Base-by-base conservation (phyloP, 2,888 invertebrate species). In the Patella caerulea region DNA sequence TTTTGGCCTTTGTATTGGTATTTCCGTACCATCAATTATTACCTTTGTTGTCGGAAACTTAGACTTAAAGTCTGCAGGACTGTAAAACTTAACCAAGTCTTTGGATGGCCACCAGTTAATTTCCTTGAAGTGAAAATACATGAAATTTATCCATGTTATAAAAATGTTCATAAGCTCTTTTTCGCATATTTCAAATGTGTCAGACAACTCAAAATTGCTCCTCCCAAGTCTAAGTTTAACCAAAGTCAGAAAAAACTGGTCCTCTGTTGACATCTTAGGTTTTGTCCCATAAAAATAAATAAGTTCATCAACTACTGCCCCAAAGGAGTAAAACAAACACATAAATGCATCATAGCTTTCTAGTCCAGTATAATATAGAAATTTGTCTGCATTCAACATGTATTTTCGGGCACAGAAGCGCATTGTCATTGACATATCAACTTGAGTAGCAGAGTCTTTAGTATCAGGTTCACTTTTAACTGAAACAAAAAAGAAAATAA, bases 131-230 rank as follows among this genome's bases (percentile, higher is more conserved):
- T n/a, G n/a, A n/a, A n/a, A n/a, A n/a, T n/a, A n/a, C n/a, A n/a
- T n/a, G n/a, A n/a, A n/a, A n/a, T n/a, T n/a, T n/a, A n/a, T 74
- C 83, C 81, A 83, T 29, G 84, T 83, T n/a, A 74, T 69, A 76
- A 79, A 79, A 45, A 84, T 81, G 56, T 82, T 84, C 45, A 56
- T 59, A 14, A 85, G 79, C 70, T 65, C 74, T 34, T 69, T 24
- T 69, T 82, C 82, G 56, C 79, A 78, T 12, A 83, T 73, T 11
- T 56, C 45, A 80, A 85, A 84, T n/a, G 81, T 69, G 4, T 69
- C 53, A n/a, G 79, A 76, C 19, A 82, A 56, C 55, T 82, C 83
- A 80, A 78, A 81, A 73, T 80, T 81, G 2, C 79, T 78, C 12
- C 65, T 73, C 34, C 81, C 73, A n/a, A 74, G 56, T 71, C 82